Base-by-base conservation (phyloP, 2,888 invertebrate species). In the Lasius platythorax region DNA sequence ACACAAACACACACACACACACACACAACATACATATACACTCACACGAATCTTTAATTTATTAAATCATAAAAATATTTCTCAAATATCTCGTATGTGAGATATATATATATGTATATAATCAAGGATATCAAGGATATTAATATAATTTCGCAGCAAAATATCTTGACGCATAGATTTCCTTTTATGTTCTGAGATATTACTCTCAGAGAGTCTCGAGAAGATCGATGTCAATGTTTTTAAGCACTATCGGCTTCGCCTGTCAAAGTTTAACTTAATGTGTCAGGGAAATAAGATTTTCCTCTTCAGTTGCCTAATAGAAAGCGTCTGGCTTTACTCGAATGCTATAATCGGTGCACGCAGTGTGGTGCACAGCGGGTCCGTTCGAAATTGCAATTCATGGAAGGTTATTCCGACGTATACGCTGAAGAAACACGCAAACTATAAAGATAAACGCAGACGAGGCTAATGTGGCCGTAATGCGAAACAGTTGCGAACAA, bases 231-330 rank as follows among this genome's bases (percentile, higher is more conserved):
- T 66, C 23, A 43, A 23, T 9, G 2, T 37, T 3, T 68, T 18
- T 30, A 15, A 23, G 9, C 1, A 23, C 43, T 43, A 68, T 15
- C 30, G 15, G 30, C 46, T n/a, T 50, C 28, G 15, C 18, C 15
- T 82, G 89, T 87, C 88, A 90, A 86, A 90, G 89, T 83, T 86
- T 84, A 84, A 72, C 37, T 89, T 73, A 83, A 82, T 85, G 86
- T 50, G n/a, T 75, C 88, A 85, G 37, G 72, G 3, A 33, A 83
- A 82, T 74, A 81, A 86, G 87, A 81, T 67, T 86, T 83, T 68
- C 81, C 61, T 28, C 61, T 28, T 79, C 66, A 30, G 78, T 88
- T 79, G 87, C 50, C 70, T 79, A 73, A 86, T 68, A 66, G 66
- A 68, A 56, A 61, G 37, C 43, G 61, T 58, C 28, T 56, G 30